Conservation (phyloP, 2,797 vertebrate species). For the Malurus splendens region DNA sequence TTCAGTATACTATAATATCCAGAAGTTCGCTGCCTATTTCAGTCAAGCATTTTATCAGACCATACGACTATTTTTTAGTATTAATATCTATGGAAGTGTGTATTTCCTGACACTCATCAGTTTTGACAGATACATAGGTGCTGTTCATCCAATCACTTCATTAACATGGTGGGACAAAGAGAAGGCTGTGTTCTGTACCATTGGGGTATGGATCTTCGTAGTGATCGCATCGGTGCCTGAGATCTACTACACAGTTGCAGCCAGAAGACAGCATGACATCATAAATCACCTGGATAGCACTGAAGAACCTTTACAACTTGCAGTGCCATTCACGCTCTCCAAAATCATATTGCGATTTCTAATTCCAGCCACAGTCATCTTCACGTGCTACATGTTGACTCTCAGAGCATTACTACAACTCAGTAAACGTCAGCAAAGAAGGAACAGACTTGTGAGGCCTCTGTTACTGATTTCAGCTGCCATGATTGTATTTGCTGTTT, state of each 20-base stretch:
- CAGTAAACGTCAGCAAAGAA: constrained; percentile 35
- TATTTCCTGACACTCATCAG: constrained; percentile 79
- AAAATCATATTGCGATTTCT: constrained; percentile 70
- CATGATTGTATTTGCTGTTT: constrained; percentile 73
- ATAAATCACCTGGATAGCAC: constrained; percentile 56
- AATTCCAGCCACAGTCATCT: constrained; percentile 70
- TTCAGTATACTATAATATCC: constrained; percentile 69
- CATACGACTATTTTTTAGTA: constrained; percentile 73
- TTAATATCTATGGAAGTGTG: constrained; percentile 79
- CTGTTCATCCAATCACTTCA: constrained; percentile 76
- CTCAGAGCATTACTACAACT: constrained; percentile 61
- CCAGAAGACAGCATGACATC: not conserved
- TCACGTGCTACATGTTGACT: constrained; percentile 70
- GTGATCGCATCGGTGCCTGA: constrained; percentile 63
- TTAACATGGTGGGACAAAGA: constrained; percentile 75
- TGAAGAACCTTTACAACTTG: constrained; percentile 51
- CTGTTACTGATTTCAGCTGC: constrained; percentile 72
- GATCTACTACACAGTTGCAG: constrained; percentile 60
- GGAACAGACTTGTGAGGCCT: constrained; percentile 59
- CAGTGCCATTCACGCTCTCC: constrained; percentile 51
- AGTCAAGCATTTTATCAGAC: constrained; percentile 68
- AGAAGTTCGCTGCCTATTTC: constrained; percentile 17
- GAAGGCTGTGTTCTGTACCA: constrained; percentile 71
- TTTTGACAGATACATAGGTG: constrained; percentile 76
- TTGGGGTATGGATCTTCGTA: constrained; percentile 63